Evolutionary conservation across 2,797 vertebrate species (phyloP).

Genomic region (Cyclopterus lumpus): DNA sequence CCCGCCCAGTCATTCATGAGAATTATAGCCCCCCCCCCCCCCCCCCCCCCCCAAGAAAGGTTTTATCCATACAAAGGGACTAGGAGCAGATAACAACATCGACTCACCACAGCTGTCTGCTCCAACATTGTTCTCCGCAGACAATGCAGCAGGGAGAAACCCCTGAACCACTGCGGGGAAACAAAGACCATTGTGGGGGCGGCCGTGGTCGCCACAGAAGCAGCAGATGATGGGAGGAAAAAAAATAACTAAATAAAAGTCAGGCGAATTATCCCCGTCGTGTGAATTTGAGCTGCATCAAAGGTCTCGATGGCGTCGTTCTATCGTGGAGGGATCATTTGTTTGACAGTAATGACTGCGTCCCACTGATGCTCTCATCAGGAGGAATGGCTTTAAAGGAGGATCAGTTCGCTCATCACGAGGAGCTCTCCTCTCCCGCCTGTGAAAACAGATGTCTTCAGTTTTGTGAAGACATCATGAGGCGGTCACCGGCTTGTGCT

Average conservation of each 20-base stretch:
- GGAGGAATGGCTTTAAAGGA: background rate
- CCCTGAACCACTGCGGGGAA: background rate
- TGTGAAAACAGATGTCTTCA: no score
- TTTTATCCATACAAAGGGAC: constrained; percentile 24
- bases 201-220: background rate
- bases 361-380: background rate
- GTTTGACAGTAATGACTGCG: background rate
- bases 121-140: constrained; percentile 9
- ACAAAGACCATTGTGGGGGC: constrained; percentile 8
- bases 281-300: background rate
- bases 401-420: no score
- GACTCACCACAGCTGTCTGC: constrained; percentile 30
- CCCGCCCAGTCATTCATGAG: constrained; percentile 48
- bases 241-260: background rate
- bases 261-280: background rate
- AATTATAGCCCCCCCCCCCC: constrained; percentile 14
- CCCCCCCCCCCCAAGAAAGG: constrained; percentile 3
- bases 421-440: no score
- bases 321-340: background rate
- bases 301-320: background rate
- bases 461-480: background rate
- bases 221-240: background rate
- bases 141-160: constrained; percentile 4
- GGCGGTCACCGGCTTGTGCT: background rate
- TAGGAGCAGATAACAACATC: constrained; percentile 39